These are phyloP conservation scores for Drosophila longiperda DNA, from an alignment of 2,888 invertebrate species.

Conservation along the genomic window DNA sequence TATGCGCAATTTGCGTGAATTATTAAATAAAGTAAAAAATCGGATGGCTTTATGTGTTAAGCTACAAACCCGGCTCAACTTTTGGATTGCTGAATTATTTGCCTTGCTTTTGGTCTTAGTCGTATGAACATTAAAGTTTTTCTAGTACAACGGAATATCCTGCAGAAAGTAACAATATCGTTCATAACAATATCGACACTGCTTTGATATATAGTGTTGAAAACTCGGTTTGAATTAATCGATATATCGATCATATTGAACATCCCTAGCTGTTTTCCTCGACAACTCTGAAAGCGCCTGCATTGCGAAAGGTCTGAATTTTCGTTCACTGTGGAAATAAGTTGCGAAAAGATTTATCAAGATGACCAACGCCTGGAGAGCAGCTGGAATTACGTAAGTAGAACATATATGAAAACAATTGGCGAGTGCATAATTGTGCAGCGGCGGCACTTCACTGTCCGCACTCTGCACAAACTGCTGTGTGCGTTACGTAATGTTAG, in stretches of 20 bases:
- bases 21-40: not conserved
- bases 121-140: not conserved
- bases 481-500: constrained; percentile 67
- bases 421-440: not conserved
- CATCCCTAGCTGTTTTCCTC: constrained; percentile 27
- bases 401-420: not conserved
- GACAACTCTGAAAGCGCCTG: constrained; percentile 48
- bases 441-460: not conserved
- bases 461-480: constrained; percentile 2
- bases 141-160: not conserved
- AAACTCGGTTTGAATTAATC: not conserved
- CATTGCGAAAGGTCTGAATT: constrained; percentile 37
- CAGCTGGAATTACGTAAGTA: constrained; percentile 93
- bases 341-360: constrained; percentile 84
- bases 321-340: constrained; percentile 45
- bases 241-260: constrained; percentile 16
- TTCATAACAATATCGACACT: constrained; percentile 12
- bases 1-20: not conserved
- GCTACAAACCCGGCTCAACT: not conserved
- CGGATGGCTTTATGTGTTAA: not conserved
- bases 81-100: not conserved
- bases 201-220: constrained; percentile 4
- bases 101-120: not conserved
- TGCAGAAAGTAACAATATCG: not conserved
- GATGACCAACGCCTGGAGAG: constrained; percentile 91